Conservation (phyloP, 2,113 vertebrate genomes). For the Balaeniceps rex region DNA sequence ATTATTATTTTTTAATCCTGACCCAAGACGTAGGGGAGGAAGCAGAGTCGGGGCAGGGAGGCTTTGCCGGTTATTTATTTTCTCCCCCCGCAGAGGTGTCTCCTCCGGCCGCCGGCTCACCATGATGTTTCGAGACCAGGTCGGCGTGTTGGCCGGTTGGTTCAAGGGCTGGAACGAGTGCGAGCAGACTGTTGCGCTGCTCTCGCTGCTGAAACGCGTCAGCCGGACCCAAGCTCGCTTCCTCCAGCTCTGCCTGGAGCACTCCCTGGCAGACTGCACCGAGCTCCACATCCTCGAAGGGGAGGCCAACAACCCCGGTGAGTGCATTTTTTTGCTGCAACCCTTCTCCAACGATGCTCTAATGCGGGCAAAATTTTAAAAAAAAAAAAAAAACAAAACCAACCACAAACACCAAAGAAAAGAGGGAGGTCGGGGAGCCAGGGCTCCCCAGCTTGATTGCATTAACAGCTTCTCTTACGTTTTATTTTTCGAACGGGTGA, state of each 20-base stretch:
- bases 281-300: conserved; percentile 94
- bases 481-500: not conserved
- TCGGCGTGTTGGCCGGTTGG: conserved; percentile 95
- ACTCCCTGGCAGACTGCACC: conserved; percentile 93
- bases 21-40: not conserved
- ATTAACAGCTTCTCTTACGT: not conserved
- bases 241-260: conserved; percentile 97
- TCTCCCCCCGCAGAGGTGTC: not conserved
- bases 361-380: not conserved
- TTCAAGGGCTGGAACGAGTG: conserved; percentile 99
- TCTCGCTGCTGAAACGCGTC: conserved; percentile 93
- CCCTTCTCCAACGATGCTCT: not conserved
- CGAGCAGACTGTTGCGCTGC: conserved; percentile 96
- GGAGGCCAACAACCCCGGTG: conserved; percentile 96
- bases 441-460: not conserved
- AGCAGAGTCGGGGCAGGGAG: not conserved
- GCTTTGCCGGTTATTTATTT: conserved; percentile 15
- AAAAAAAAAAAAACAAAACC: not conserved
- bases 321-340: conserved; percentile 23
- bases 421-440: not conserved
- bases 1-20: not conserved
- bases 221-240: conserved; percentile 97
- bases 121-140: conserved; percentile 99
- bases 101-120: conserved; percentile 59
- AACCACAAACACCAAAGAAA: too few relatives aligned